Conservation (phyloP, 2,797 vertebrate genomes). For the Centropyge bicolor region DNA sequence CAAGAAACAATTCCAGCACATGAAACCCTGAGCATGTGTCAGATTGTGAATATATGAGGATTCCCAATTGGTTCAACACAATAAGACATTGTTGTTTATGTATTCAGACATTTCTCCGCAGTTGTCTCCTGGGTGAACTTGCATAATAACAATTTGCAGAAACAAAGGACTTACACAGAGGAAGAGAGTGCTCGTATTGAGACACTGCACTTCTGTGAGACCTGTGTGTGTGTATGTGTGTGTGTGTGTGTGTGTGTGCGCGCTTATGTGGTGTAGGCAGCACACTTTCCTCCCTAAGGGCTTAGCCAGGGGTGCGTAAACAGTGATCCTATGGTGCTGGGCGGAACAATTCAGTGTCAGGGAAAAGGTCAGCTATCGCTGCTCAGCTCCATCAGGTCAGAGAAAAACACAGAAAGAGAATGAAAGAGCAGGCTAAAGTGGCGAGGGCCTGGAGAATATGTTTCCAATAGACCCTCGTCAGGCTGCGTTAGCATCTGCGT, state of each 20-base stretch:
- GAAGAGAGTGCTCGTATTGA: constrained; percentile 51
- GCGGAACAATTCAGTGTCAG: constrained; percentile 81
- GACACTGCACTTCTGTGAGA: constrained; percentile 36
- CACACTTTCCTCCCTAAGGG: constrained; percentile 64
- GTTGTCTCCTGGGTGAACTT: constrained; percentile 70
- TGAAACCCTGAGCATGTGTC: constrained; percentile 69
- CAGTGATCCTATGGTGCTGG: constrained; percentile 82
- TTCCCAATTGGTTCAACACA: constrained; percentile 70
- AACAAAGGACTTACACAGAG: constrained; percentile 74
- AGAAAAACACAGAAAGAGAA: constrained; percentile 73
- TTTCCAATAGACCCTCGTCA: constrained; percentile 95
- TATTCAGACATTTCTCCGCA: constrained; percentile 69
- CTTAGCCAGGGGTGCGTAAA: constrained; percentile 78
- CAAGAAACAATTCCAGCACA: constrained; percentile 59
- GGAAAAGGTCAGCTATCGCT: constrained; percentile 85
- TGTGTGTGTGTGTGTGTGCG: constrained; percentile 36
- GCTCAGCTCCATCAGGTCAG: constrained; percentile 86
- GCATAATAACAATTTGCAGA: constrained; percentile 68
- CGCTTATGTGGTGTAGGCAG: constrained; percentile 66
- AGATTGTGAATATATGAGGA: constrained; percentile 61
- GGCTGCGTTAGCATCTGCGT: constrained; percentile 89
- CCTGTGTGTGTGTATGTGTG: constrained; percentile 39
- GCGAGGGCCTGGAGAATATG: constrained; percentile 91
- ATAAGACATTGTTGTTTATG: constrained; percentile 75
- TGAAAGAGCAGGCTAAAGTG: constrained; percentile 82